Base-by-base conservation (phyloP, 2,797 vertebrate genomes). In the Heteromormyrus szaboi region DNA sequence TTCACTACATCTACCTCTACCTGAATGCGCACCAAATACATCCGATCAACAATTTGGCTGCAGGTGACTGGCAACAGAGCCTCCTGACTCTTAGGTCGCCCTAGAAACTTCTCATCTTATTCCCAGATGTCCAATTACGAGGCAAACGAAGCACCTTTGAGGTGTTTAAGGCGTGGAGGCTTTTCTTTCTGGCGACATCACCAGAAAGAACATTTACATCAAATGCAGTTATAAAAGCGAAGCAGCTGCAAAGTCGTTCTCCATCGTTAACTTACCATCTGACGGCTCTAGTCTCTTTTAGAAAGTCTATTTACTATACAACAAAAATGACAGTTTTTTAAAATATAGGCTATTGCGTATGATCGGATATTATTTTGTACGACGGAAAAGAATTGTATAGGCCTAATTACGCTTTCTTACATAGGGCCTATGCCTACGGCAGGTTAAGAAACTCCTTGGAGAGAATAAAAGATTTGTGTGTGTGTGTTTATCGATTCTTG, bases 21-120 rank as follows among this genome's bases (percentile, higher is more conserved):
- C 19, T 50, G 41, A 50, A 65, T 59, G 51, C n/a, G 8, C 51
- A 87, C 53, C 29, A 59, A 81, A 89, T 81, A 68, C 53, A 62
- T 81, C 85, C 46, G 83, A 33, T 68, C 87, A 85, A 51, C 84
- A 48, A 2, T 72, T 25, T 56, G 62, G 89, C 62, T 85, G 48
- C 81, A 51, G 79, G 44, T 53, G 33, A 54, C n/a, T 48, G 29
- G 72, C 56, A 88, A 84, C 87, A 87, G 14, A 37, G 44, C 50
- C 56, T 44, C 53, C 48, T 51, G 85, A 50, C 89, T 22, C 33
- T 81, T 4, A 6, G 54, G 84, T 88, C 87, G 14, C 89, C 83
- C 54, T 79, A 90, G 89, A 88, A 90, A 90, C 81, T 53, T 85
- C 46, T 50, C 72, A 19, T 37, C n/a, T 86, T 29, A 54, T 54